Evolutionary conservation across 1,140 invertebrate genomes (phyloP).

Genomic region (Geopemphigus sp.): DNA sequence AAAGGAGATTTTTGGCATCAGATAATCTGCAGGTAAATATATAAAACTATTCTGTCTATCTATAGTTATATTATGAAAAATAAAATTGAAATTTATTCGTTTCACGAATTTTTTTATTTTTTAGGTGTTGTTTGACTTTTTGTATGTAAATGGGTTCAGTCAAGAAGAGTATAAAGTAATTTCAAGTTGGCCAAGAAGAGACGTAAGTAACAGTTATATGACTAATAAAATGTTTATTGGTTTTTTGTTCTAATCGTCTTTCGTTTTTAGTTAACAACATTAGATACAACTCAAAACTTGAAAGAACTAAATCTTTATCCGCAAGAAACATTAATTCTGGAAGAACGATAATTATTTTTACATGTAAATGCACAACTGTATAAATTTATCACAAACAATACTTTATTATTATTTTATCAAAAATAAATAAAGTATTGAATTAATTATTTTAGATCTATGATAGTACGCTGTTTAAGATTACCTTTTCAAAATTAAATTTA

Average conservation of each 20-base stretch:
- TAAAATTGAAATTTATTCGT: too few relatives aligned
- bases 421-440: constrained; percentile 30
- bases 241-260: neutral
- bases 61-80: too few relatives aligned
- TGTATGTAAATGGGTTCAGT: constrained; percentile 82
- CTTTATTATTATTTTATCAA: constrained; percentile 21
- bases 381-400: constrained; percentile 22
- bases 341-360: constrained; percentile 69
- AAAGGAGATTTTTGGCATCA: constrained; percentile 69
- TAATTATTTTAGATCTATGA: constrained; percentile 22
- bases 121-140: constrained; percentile 77
- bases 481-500: constrained; percentile 8
- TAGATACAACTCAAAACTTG: constrained; percentile 73
- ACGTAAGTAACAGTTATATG: constrained; percentile 65
- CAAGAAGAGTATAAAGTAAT: constrained; percentile 87
- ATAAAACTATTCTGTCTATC: neutral
- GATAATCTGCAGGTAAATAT: constrained; percentile 64
- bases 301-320: constrained; percentile 80
- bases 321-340: constrained; percentile 88
- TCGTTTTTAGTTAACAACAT: constrained; percentile 67
- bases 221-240: neutral
- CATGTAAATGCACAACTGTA: constrained; percentile 27
- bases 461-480: neutral
- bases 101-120: too few relatives aligned
- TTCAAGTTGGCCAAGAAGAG: constrained; percentile 86